Conservation (phyloP, 1,140 invertebrate species). For the Drosophila varians region DNA sequence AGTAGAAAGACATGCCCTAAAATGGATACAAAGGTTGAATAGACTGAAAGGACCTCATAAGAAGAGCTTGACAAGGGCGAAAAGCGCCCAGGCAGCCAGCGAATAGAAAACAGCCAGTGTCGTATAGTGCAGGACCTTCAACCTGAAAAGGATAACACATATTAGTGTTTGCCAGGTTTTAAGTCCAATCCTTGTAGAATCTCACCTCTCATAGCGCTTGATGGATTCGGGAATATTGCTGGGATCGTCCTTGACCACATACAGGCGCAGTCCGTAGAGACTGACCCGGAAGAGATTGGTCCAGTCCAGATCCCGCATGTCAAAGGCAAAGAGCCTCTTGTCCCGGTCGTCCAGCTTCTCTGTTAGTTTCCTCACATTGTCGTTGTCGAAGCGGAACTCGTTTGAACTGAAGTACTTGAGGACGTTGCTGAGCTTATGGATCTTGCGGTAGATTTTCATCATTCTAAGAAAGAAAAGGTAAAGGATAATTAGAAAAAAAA, state of each 20-base stretch:
- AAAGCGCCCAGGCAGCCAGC: conserved; percentile 59
- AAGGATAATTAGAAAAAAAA: neutral
- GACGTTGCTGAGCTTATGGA: conserved; percentile 88
- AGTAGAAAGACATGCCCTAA: conserved; percentile 45
- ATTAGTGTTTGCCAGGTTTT: neutral
- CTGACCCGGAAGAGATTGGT: conserved; percentile 86
- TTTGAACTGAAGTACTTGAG: conserved; percentile 89
- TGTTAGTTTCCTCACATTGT: conserved; percentile 87
- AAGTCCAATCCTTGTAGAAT: accelerated
- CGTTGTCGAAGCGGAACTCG: conserved; percentile 89
- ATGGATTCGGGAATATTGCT: conserved; percentile 87
- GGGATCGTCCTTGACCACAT: conserved; percentile 89
- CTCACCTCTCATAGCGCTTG: conserved; percentile 85
- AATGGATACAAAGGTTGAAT: conserved; percentile 14
- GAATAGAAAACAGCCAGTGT: conserved; percentile 68
- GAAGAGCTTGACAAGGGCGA: conserved; percentile 62
- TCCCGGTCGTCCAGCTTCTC: conserved; percentile 86
- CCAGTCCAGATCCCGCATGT: conserved; percentile 89
- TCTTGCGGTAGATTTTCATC: conserved; percentile 89
- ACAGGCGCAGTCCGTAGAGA: conserved; percentile 87
- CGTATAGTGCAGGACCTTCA: conserved; percentile 77
- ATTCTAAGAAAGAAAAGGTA: conserved; percentile 84
- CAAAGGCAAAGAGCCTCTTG: conserved; percentile 88
- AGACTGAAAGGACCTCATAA: conserved; percentile 45
- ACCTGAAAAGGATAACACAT: conserved; percentile 26